phyloP scores from a whole-genome alignment of 1,140 invertebrate species.

The Thaumetopoea pityocampa region DNA sequence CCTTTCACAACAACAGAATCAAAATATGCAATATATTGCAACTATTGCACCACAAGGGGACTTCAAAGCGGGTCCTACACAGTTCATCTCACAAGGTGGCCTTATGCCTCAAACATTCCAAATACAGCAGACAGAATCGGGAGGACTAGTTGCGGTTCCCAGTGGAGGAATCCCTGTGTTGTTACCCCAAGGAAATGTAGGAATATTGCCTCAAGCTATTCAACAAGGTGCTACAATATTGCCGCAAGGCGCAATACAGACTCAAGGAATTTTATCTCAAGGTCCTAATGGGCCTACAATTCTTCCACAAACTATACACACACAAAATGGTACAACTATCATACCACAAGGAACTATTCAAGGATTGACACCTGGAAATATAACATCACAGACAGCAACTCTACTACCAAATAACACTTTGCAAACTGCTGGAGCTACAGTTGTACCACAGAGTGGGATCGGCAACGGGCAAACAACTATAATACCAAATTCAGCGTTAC shows the following conservation, averaged over 20 bases:
- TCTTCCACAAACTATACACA: constrained; percentile 71
- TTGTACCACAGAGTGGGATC: constrained; percentile 68
- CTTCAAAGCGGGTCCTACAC: constrained; percentile 75
- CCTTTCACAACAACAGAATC: constrained; percentile 80
- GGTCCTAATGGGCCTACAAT: constrained; percentile 72
- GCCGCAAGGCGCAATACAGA: constrained; percentile 69
- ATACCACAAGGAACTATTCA: constrained; percentile 71
- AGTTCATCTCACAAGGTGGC: constrained; percentile 78
- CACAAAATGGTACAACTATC: constrained; percentile 68
- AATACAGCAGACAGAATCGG: constrained; percentile 79
- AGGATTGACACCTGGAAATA: constrained; percentile 60
- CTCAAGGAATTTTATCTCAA: constrained; percentile 74
- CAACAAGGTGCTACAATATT: constrained; percentile 68
- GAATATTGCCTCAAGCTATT: constrained; percentile 68
- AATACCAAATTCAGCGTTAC: constrained; percentile 62
- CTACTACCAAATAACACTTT: constrained; percentile 61
- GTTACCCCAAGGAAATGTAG: constrained; percentile 71
- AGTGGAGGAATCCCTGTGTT: constrained; percentile 79
- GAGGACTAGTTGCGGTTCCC: constrained; percentile 77
- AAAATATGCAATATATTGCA: constrained; percentile 84
- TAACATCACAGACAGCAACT: constrained; percentile 63
- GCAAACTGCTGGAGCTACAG: constrained; percentile 61
- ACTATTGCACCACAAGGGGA: constrained; percentile 78
- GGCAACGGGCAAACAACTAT: constrained; percentile 69
- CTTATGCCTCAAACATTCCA: constrained; percentile 79